Base-by-base conservation (phyloP, 2,113 vertebrate species). In the Dasyurus viverrinus region DNA sequence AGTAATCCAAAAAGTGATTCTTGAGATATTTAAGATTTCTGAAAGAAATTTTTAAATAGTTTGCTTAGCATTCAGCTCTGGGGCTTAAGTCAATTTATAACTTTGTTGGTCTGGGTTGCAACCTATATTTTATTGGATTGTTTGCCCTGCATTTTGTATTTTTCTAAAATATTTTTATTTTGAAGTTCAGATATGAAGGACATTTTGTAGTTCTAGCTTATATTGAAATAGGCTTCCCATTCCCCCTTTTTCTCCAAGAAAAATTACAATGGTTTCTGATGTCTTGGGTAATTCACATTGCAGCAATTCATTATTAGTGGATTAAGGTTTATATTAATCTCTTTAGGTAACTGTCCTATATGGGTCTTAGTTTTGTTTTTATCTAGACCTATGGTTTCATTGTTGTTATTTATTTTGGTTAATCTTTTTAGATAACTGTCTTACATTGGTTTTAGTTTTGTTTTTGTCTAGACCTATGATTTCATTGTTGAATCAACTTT, bases 51-150 rank as follows among this genome's bases (percentile, higher is more conserved):
- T 91, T 53, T 91, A 60, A 76, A 2, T 93, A 30, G 54, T 36
- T 92, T n/a, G 89, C 54, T 90, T 93, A 52, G 92, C 12, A 94
- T 94, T 52, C 55, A 42, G 57, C 91, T 94, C 84, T 92, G 91
- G 30, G 53, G 10, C 24, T 92, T 8, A 94, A 48, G 11, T 95
- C 9, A 94, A 91, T 92, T 96, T 95, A 54, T 94, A 93, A 94
- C 16, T 55, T 94, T 92, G 25, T 91, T 92, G 84, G 55, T 94
- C 22, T 96, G 30, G 30, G 22, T 89, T 93, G 14, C 22, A 91
- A 25, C 8, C 91, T 92, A 5, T 54, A 54, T 68, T 90, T 95
- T 53, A 60, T 2, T 93, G 57, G 27, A 95, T 84, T 94, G 53
- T 93, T 93, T 94, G 92, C 60, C 22, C n/a, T 93, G 6, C 55